Evolutionary conservation across 2,888 invertebrate genomes (phyloP).

Genomic region (Asteroscopus sphinx): DNA sequence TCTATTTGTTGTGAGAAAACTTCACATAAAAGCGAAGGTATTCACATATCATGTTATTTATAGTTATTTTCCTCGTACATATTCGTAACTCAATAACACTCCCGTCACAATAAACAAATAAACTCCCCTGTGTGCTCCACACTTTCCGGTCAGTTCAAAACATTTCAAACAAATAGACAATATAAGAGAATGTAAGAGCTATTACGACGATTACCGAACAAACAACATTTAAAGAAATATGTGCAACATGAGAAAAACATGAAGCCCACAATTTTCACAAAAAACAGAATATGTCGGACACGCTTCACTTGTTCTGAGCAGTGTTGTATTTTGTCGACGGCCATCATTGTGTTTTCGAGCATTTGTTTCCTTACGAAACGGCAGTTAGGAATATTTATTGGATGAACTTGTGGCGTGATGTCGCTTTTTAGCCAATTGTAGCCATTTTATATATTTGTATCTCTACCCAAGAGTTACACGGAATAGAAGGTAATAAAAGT

Average conservation of each 20-base stretch:
- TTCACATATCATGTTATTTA: constrained; percentile 30
- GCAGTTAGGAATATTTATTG: constrained; percentile 89
- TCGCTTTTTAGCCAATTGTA: constrained; percentile 85
- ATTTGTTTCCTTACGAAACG: constrained; percentile 87
- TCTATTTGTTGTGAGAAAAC: constrained; percentile 12
- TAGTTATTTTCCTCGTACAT: constrained; percentile 33
- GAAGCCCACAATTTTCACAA: constrained; percentile 78
- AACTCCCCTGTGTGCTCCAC: constrained; percentile 29
- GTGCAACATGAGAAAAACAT: constrained; percentile 73
- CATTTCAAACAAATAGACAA: constrained; percentile 35
- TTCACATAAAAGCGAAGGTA: constrained; percentile 30
- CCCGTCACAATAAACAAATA: constrained; percentile 42
- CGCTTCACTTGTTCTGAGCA: constrained; percentile 82
- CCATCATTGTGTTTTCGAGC: constrained; percentile 87
- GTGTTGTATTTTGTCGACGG: constrained; percentile 82
- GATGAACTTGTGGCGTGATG: constrained; percentile 86
- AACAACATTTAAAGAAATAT: constrained; percentile 73
- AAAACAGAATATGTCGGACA: constrained; percentile 86
- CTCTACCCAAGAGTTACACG: constrained; percentile 61
- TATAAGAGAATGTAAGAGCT: constrained; percentile 54
- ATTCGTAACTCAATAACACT: constrained; percentile 36
- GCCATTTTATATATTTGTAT: constrained; percentile 74
- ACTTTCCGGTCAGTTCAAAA: constrained; percentile 53
- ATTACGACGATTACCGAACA: constrained; percentile 67
- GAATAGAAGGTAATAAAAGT: constrained; percentile 76